Conservation (phyloP, 2,797 vertebrate genomes). For the Artibeus lituratus region DNA sequence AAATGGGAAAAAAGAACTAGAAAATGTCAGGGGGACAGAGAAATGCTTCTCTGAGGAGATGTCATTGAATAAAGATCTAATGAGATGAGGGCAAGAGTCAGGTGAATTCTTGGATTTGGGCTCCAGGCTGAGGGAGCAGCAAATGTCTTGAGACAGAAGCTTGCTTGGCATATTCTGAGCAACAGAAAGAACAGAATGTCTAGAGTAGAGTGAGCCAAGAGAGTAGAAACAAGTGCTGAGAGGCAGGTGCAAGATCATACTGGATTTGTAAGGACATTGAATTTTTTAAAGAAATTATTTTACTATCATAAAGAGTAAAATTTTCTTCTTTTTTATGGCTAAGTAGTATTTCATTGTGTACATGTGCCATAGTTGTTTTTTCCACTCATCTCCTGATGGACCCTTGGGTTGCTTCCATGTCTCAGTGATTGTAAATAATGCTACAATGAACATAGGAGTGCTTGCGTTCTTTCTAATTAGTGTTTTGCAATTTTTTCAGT, state of each 20-base stretch:
- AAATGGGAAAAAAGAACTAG: neutral
- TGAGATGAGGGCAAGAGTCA: neutral
- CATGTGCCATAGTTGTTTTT: too few species aligned
- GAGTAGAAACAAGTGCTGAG: neutral
- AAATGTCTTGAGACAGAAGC: neutral
- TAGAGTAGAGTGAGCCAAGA: neutral
- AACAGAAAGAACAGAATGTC: neutral
- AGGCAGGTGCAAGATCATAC: neutral
- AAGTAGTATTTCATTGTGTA: too few species aligned
- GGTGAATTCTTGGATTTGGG: neutral
- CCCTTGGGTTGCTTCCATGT: too few species aligned
- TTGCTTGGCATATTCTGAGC: neutral
- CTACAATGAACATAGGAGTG: too few species aligned
- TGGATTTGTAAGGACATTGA: neutral
- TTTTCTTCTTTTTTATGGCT: too few species aligned
- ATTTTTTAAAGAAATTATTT: neutral
- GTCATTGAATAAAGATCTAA: neutral
- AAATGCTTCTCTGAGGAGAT: neutral
- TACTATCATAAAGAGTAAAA: too few species aligned
- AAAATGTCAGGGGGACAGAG: neutral
- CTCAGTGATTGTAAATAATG: too few species aligned
- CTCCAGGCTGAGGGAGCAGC: neutral
- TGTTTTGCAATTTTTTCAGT: too few species aligned
- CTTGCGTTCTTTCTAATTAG: too few species aligned
- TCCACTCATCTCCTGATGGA: too few species aligned